Conservation (phyloP, 2,113 vertebrate species). For the Malurus cyaneus region DNA sequence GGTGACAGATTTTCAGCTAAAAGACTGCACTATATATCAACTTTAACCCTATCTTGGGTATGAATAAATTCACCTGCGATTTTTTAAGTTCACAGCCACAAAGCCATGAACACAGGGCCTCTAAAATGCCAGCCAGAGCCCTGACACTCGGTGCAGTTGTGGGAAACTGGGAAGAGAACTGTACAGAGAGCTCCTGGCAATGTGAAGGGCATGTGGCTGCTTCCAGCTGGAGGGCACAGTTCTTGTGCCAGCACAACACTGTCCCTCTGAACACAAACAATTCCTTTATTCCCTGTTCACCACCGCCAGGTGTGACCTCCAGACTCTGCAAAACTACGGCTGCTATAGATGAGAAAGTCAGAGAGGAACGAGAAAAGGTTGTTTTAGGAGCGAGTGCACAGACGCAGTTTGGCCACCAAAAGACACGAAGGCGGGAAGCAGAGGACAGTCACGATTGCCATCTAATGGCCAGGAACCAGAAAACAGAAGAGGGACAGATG, state of each 20-base stretch:
- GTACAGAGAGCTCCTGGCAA: fast-evolving
- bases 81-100: background rate
- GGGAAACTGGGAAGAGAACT: background rate
- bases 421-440: fast-evolving
- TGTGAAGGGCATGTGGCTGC: background rate
- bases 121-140: background rate
- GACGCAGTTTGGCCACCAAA: background rate
- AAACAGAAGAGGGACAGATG: background rate
- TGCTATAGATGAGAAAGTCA: background rate
- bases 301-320: background rate
- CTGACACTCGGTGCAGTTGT: background rate
- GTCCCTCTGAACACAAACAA: background rate
- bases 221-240: background rate
- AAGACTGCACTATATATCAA: background rate
- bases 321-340: background rate
- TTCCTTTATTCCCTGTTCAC: background rate
- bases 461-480: conserved; percentile 14
- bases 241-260: background rate
- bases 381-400: fast-evolving
- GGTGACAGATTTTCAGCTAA: background rate
- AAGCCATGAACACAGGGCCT: background rate
- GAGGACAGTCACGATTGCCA: background rate
- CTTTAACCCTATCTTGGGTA: fast-evolving
- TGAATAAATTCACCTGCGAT: background rate
- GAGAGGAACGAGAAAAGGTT: background rate